These are phyloP conservation scores for Albula glossodonta DNA, from an alignment of 2,113 vertebrate species.

Conservation along the genomic window DNA sequence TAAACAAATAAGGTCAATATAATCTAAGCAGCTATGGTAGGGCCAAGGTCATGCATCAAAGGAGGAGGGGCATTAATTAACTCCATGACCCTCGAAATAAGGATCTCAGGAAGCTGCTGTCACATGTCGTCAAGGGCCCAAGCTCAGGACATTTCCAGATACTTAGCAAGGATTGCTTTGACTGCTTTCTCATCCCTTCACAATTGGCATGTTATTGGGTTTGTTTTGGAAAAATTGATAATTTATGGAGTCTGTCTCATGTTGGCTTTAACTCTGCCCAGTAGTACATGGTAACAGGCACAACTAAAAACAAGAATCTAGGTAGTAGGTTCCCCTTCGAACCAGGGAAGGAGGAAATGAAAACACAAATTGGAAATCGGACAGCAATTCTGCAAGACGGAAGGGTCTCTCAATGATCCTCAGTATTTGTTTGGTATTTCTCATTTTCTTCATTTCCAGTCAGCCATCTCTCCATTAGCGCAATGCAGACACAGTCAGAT, in stretches of 20 bases:
- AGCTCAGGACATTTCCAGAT: not conserved
- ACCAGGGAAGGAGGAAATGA: not conserved
- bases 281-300: not conserved
- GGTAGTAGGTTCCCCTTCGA: not conserved
- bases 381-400: not conserved
- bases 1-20: not conserved
- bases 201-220: not conserved
- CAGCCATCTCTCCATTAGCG: not conserved
- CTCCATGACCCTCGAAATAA: not conserved
- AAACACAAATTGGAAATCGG: not conserved
- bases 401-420: not conserved
- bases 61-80: not conserved
- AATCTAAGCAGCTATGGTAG: not conserved
- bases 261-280: not conserved
- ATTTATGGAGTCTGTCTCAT: not conserved
- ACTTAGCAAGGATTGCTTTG: not conserved
- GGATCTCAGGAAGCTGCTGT: not conserved
- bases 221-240: not conserved
- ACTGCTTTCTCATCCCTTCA: not conserved
- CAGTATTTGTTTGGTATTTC: too few relatives aligned
- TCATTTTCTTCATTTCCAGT: not conserved
- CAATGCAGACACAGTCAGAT: not conserved
- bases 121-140: not conserved
- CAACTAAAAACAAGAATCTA: not conserved
- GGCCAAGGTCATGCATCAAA: not conserved